Percentiles rank a stretch among this genome's conserved stretches.
Conservation (phyloP, 2,888 invertebrate species). For the Trichogramma evanescens region DNA sequence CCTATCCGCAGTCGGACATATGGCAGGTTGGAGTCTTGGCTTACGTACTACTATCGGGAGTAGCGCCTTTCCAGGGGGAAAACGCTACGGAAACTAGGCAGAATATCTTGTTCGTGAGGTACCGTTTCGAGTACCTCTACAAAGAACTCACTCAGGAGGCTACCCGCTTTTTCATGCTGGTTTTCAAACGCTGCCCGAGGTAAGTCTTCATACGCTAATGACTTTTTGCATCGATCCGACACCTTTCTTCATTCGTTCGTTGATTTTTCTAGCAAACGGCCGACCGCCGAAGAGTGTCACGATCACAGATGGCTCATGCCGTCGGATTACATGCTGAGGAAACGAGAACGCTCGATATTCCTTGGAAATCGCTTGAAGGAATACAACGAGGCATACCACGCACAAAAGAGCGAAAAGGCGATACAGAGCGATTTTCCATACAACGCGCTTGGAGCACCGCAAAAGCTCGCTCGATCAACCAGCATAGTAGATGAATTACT, state of each 20-base stretch:
- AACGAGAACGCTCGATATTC: constrained; percentile 82
- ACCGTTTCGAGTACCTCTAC: constrained; percentile 88
- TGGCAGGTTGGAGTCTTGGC: constrained; percentile 92
- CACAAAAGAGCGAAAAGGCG: constrained; percentile 57
- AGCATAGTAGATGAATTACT: constrained; percentile 80
- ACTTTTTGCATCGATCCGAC: neutral
- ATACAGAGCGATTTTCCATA: constrained; percentile 55
- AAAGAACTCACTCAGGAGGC: constrained; percentile 91
- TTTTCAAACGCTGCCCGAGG: constrained; percentile 91
- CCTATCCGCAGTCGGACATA: constrained; percentile 85
- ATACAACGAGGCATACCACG: constrained; percentile 75
- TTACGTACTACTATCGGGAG: constrained; percentile 88
- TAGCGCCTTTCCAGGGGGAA: constrained; percentile 80
- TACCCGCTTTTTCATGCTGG: constrained; percentile 87
- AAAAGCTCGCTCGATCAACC: constrained; percentile 65
- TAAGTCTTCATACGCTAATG: constrained; percentile 42
- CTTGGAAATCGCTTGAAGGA: constrained; percentile 76
- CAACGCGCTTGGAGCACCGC: constrained; percentile 53
- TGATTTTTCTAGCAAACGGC: constrained; percentile 69
- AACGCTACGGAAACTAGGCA: constrained; percentile 79
- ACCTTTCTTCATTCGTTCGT: neutral
- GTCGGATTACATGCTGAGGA: constrained; percentile 87
- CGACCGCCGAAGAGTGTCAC: constrained; percentile 87
- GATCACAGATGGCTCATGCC: constrained; percentile 94
- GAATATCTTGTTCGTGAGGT: constrained; percentile 86